Percentiles rank a stretch among this genome's conserved stretches.
Evolutionary conservation across 1,140 invertebrate genomes (phyloP).

Genomic region (Antheraea pernyi): DNA sequence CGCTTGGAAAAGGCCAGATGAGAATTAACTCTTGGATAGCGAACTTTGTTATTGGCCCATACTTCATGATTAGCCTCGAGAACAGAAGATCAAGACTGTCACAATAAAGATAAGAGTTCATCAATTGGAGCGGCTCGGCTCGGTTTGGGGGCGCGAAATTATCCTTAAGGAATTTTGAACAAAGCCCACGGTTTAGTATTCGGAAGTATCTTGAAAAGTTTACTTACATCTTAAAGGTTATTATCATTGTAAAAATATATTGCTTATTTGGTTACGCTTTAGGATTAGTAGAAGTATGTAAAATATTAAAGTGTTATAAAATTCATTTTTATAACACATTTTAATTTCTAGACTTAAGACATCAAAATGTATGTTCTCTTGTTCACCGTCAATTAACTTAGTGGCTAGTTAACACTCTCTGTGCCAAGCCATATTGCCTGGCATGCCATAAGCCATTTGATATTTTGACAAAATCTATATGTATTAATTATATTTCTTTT

Average conservation of each 20-base stretch:
- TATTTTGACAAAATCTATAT: no score
- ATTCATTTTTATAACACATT: no score
- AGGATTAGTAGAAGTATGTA: no score
- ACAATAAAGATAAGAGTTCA: conserved; percentile 37
- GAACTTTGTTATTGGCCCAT: conserved; percentile 33
- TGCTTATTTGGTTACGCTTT: no score
- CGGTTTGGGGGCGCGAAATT: conserved; percentile 16
- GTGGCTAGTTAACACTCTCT: no score
- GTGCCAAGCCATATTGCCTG: no score
- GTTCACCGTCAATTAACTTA: no score
- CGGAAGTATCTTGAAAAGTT: not conserved
- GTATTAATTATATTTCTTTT: no score
- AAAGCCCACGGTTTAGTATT: conserved; percentile 11
- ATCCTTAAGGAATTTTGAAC: conserved; percentile 16
- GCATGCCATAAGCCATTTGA: no score
- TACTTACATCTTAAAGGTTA: not conserved
- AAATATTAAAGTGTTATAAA: not conserved
- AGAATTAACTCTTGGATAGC: conserved; percentile 26
- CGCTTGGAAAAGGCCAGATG: conserved; percentile 24
- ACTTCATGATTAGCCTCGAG: conserved; percentile 34
- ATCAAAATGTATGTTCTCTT: no score
- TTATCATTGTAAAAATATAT: not conserved
- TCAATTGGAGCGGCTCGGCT: conserved; percentile 20
- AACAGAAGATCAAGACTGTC: conserved; percentile 27
- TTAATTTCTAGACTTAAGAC: not conserved